A percentile compares a stretch with the other conserved stretches of the same genome.
Evolutionary conservation across 2,888 invertebrate genomes (phyloP).

Genomic region (Drosophila kuntzei): DNA sequence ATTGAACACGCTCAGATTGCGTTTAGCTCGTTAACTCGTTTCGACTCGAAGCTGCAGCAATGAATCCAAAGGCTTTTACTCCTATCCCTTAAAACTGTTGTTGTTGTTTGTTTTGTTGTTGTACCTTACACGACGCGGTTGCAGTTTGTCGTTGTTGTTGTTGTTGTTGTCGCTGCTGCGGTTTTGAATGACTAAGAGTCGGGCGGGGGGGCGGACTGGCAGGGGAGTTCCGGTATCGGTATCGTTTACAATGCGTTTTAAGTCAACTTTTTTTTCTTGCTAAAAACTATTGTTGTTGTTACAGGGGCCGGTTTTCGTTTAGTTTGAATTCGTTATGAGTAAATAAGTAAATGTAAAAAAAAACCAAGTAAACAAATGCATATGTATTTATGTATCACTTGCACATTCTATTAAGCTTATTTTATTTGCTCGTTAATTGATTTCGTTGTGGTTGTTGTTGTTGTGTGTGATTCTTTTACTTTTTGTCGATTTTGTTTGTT

Average conservation of each 20-base stretch:
- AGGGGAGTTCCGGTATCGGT: conserved; percentile 61
- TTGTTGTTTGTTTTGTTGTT: conserved; percentile 46
- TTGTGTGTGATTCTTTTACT: conserved; percentile 53
- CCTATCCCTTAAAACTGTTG: conserved; percentile 35
- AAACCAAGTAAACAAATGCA: conserved; percentile 51
- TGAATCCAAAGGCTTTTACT: conserved; percentile 30
- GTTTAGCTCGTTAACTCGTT: conserved; percentile 65
- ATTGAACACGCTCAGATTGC: conserved; percentile 45
- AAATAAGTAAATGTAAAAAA: conserved; percentile 44
- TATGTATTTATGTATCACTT: conserved; percentile 67
- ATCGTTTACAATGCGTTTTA: conserved; percentile 63
- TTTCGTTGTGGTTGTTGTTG: conserved; percentile 56
- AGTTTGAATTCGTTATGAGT: conserved; percentile 50
- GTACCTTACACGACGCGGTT: conserved; percentile 60
- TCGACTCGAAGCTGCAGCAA: conserved; percentile 41
- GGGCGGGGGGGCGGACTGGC: conserved; percentile 20
- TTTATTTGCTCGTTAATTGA: conserved; percentile 70
- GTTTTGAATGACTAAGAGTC: conserved; percentile 45
- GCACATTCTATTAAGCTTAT: conserved; percentile 53
- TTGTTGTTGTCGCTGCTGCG: conserved; percentile 46
- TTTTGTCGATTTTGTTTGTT: conserved; percentile 52
- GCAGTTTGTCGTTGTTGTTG: conserved; percentile 44
- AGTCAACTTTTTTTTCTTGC: conserved; percentile 51
- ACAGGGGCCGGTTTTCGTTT: conserved; percentile 46
- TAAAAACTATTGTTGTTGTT: conserved; percentile 37